phyloP scores from a whole-genome alignment of 2,797 vertebrate species.

The Artibeus lituratus region DNA sequence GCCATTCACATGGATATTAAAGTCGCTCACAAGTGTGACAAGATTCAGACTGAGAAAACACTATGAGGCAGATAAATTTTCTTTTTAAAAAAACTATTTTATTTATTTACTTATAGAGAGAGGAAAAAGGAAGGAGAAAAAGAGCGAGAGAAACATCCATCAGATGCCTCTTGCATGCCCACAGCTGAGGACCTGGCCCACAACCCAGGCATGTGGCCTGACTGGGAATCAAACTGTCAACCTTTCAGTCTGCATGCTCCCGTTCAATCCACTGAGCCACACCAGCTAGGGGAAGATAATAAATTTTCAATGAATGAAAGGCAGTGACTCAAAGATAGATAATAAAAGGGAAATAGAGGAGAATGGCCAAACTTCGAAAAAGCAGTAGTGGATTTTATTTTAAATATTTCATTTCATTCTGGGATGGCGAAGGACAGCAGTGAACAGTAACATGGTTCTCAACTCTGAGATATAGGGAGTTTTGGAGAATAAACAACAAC shows the following conservation, averaged over 20 bases:
- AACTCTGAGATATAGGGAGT: background rate
- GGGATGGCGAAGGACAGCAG: background rate
- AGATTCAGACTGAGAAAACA: background rate
- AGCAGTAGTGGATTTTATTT: background rate
- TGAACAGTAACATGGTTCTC: background rate
- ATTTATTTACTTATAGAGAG: background rate
- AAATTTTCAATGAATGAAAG: slow-evolving; percentile 7
- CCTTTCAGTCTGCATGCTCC: background rate
- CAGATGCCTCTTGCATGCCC: background rate
- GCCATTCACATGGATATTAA: background rate
- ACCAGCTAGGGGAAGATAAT: background rate
- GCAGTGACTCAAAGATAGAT: background rate
- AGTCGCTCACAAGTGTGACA: background rate
- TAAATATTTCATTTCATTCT: background rate
- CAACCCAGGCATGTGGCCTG: background rate
- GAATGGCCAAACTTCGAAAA: background rate
- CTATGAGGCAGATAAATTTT: background rate
- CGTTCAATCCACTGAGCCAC: background rate
- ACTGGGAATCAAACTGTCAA: background rate
- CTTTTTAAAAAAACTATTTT: no score
- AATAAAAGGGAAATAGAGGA: background rate
- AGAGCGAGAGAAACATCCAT: background rate
- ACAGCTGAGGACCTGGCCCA: background rate
- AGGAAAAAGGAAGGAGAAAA: background rate
- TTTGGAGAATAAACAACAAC: background rate